Evolutionary conservation across 2,113 vertebrate species (phyloP), one percentile per base, ranked within the genome.

Genomic region (Heterotis niloticus): DNA sequence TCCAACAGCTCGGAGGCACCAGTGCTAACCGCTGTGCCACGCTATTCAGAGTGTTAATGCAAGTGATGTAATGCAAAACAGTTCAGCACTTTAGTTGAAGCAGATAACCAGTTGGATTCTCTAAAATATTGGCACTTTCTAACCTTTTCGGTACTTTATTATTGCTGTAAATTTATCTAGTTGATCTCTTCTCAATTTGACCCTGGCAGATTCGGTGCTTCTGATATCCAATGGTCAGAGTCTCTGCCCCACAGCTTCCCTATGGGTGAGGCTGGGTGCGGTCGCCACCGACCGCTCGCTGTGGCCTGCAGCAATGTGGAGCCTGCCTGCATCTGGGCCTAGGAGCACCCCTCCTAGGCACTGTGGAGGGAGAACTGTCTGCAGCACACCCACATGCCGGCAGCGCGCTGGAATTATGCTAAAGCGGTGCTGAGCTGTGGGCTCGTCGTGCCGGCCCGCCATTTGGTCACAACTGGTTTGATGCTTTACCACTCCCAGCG

Each of bases 301-400:
- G 84, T 77, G 83, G 82, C 51, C 86, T 75, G n/a, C 84, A 87
- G 85, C 83, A 87, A 85, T 90, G 90, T 88, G 87, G 87, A 88
- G 80, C 88, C 82, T 84, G 85, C 82, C 66, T 80, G 88, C 88
- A 86, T 90, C 89, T 85, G 85, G 85, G 86, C 86, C 84, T 87
- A 84, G 89, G 90, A 89, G 85, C 84, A 85, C 87, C 85, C 85
- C 86, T 79, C 80, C 85, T 77, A 85, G 7, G 82, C 82, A 85
- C 86, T 81, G 88, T 85, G 88, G 87, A 89, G 87, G 88, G 87
- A 88, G 86, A 77, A 77, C 26, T 74, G 75, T 75, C 62, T 78
- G 64, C 66, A 26, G 70, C 28, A 72, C 52, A 77, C 72, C 69
- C 62, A 68, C 78, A 44, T 56, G 56, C 7, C 34, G 7, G 34